A percentile compares a stretch with the other conserved stretches of the same genome.
Conservation (phyloP, 1,140 invertebrate genomes). For the Parapsyche elsis region DNA sequence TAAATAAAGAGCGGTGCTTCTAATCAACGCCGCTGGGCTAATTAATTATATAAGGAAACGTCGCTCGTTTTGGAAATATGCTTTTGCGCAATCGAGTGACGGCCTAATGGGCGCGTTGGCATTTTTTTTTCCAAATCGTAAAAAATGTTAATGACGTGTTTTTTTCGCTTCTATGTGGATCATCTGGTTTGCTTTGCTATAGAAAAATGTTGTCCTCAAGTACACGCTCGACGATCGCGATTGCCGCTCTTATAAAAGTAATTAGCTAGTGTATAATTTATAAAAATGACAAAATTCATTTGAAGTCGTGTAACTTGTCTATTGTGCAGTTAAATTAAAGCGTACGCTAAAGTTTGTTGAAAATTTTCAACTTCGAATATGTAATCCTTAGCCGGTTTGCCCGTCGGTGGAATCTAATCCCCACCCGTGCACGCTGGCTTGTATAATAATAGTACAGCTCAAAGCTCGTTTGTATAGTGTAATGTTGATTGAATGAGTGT, state of each 20-base stretch:
- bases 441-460: too few species aligned
- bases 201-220: neutral
- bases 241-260: neutral
- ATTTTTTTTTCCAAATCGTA: slow-evolving; percentile 25
- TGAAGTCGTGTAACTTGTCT: neutral
- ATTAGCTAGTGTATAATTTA: neutral
- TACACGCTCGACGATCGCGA: neutral
- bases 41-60: slow-evolving; percentile 36
- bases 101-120: slow-evolving; percentile 15
- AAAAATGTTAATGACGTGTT: slow-evolving; percentile 38
- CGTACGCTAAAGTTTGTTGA: neutral
- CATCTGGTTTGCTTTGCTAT: slow-evolving; percentile 14
- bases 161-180: slow-evolving; percentile 31
- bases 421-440: too few species aligned
- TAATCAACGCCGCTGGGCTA: slow-evolving; percentile 12
- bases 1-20: neutral
- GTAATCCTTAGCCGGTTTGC: too few species aligned
- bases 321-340: neutral
- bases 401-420: too few species aligned
- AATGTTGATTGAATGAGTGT: too few species aligned
- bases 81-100: slow-evolving; percentile 31
- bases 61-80: slow-evolving; percentile 40
- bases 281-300: neutral
- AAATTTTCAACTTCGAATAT: neutral
- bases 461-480: too few species aligned